Base-by-base conservation (phyloP, 1,140 invertebrate genomes). In the Galendromus occidentalis region DNA sequence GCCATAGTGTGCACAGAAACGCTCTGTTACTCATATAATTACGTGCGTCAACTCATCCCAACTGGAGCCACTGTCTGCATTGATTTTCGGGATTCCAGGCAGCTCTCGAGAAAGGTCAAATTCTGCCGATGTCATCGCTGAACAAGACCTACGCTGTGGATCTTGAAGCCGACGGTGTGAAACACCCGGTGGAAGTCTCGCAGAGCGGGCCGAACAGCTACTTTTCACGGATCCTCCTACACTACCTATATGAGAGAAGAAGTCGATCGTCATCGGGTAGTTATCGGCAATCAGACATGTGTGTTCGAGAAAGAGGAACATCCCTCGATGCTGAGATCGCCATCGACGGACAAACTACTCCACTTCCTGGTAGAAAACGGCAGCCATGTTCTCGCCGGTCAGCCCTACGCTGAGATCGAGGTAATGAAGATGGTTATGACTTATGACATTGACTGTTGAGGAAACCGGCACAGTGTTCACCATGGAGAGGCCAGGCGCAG, bases 371-470 rank as follows among this genome's bases (percentile, higher is more conserved):
- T 97, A 0, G 93, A 97, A 69, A 94, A 99, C 74, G 93, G 93
- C 0, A 89, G 87, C 0, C 91, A 94, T 75, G 86, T 98, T 1
- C 80, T 81, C 67, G 83, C 86, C 70, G 91, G 91, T 5, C 89
- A 96, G 75, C 84, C 89, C 0, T 98, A 87, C 75, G 94, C 91
- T 28, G 93, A 98, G 76, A 97, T 98, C 69, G 94, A 98, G 77
- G 92, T 98, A 0, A 99, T 99, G 96, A 99, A 99, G 77, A 98
- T 98, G 93, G 88, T 98, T 2, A 97, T 98, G 90, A 94, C 92
- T 98, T 2, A 39, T 39, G 33, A 94, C 92, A 0, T 76, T 99
- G 0, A 86, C 87, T 0, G 85, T 89, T 0, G 80, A 81, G 42
- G 93, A 96, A 75, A 82, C 85, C 25, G 94, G 94, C 17, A n/a